phyloP scores from a whole-genome alignment of 2,888 invertebrate genomes.

The Ennomos quercinarius region DNA sequence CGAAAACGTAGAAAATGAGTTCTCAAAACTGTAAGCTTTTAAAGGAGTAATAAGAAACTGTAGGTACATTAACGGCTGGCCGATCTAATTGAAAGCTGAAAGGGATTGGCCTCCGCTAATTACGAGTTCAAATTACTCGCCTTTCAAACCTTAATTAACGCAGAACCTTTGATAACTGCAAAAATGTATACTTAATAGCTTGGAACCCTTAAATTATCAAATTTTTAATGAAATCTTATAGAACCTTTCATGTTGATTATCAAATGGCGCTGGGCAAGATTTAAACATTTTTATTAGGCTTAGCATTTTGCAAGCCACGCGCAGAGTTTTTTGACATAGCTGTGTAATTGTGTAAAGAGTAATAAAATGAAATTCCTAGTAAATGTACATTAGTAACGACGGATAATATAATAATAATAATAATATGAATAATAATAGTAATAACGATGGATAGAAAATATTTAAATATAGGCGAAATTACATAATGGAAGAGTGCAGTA shows the following conservation, averaged over 20 bases:
- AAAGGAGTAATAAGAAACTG: conserved; percentile 2
- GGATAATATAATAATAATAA: too few relatives aligned
- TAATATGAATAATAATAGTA: too few relatives aligned
- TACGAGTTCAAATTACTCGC: conserved; percentile 17
- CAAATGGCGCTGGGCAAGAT: not conserved
- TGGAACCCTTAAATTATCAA: conserved; percentile 15
- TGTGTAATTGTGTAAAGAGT: too few relatives aligned
- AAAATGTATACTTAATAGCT: conserved; percentile 15
- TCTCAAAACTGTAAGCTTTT: conserved; percentile 1
- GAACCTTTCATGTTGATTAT: conserved; percentile 14
- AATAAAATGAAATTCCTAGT: too few relatives aligned
- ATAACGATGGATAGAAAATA: too few relatives aligned
- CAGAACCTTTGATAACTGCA: conserved; percentile 16
- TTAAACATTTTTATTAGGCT: too few relatives aligned
- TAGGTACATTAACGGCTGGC: conserved; percentile 13
- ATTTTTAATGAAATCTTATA: conserved; percentile 13
- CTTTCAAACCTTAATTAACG: conserved; percentile 18
- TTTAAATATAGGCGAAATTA: too few relatives aligned
- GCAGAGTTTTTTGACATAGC: too few relatives aligned
- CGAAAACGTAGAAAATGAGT: not conserved
- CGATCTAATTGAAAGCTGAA: conserved; percentile 19
- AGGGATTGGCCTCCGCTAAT: conserved; percentile 10
- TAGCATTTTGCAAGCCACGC: too few relatives aligned
- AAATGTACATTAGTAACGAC: too few relatives aligned
- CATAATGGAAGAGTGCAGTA: too few relatives aligned